Percentiles rank a stretch among this genome's conserved stretches.
These are phyloP conservation scores for Apis florea DNA, from an alignment of 1,140 invertebrate genomes.

Conservation along the genomic window DNA sequence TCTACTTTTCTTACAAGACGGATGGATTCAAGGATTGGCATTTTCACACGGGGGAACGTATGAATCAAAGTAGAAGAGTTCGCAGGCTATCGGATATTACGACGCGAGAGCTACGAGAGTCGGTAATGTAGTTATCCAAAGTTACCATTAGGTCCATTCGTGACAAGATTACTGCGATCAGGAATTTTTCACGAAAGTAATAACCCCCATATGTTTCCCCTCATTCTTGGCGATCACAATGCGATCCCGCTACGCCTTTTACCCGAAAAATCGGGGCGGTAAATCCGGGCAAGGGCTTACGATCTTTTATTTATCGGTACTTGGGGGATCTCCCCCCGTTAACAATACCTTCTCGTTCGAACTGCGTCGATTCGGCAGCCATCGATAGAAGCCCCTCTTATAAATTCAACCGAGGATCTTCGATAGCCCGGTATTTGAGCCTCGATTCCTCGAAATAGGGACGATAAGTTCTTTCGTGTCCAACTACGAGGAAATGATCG, in stretches of 20 bases:
- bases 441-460: conserved; percentile 45
- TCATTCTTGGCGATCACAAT: conserved; percentile 31
- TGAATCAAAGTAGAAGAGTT: too few species aligned
- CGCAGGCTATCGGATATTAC: too few species aligned
- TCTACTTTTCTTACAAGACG: too few species aligned
- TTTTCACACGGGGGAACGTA: too few species aligned
- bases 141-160: conserved; percentile 15
- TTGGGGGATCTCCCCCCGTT: conserved; percentile 42
- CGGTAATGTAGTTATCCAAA: background rate
- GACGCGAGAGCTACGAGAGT: background rate
- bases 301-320: conserved; percentile 61
- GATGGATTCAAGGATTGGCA: too few species aligned
- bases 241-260: conserved; percentile 29
- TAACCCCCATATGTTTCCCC: conserved; percentile 35
- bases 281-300: conserved; percentile 48
- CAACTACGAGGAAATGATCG: conserved; percentile 22
- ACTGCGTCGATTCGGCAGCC: conserved; percentile 35
- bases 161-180: conserved; percentile 23
- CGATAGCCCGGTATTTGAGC: conserved; percentile 34
- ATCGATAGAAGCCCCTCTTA: conserved; percentile 47
- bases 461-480: conserved; percentile 39
- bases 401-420: conserved; percentile 48
- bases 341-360: conserved; percentile 48
- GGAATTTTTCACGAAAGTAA: conserved; percentile 41
- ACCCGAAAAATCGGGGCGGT: conserved; percentile 46